phyloP scores from a whole-genome alignment of 1,140 invertebrate species.

The Megathymus violae region DNA sequence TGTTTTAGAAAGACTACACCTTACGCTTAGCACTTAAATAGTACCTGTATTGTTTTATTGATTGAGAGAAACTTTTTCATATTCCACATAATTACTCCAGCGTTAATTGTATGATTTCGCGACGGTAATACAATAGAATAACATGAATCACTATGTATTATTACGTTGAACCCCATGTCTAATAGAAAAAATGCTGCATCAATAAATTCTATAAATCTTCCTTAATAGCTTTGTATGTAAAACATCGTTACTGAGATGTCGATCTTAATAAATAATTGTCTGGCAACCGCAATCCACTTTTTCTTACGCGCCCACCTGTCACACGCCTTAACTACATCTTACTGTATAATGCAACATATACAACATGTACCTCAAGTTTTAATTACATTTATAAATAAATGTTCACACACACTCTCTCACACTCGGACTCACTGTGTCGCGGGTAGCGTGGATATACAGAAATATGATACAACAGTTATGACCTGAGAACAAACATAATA shows the following conservation, averaged over 20 bases:
- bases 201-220: constrained; percentile 25
- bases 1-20: too few species aligned
- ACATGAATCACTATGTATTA: too few species aligned
- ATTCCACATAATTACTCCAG: too few species aligned
- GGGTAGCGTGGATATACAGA: too few species aligned
- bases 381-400: neutral
- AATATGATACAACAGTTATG: too few species aligned
- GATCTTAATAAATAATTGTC: constrained; percentile 58
- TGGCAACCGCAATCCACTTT: constrained; percentile 49
- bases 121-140: neutral
- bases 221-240: constrained; percentile 32
- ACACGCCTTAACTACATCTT: constrained; percentile 34
- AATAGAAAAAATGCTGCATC: neutral
- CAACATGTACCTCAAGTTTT: neutral
- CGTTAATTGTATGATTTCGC: too few species aligned
- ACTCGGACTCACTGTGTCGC: too few species aligned
- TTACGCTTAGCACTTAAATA: too few species aligned
- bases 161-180: neutral
- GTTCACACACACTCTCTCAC: too few species aligned
- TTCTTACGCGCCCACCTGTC: constrained; percentile 47
- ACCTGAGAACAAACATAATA: too few species aligned
- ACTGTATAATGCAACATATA: constrained; percentile 20
- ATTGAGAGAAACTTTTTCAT: too few species aligned
- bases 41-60: too few species aligned
- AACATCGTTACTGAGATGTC: constrained; percentile 38